Evolutionary conservation across 2,888 invertebrate genomes (phyloP), one percentile per base, ranked within the genome.

Genomic region (Nemotelus nigrinus): DNA sequence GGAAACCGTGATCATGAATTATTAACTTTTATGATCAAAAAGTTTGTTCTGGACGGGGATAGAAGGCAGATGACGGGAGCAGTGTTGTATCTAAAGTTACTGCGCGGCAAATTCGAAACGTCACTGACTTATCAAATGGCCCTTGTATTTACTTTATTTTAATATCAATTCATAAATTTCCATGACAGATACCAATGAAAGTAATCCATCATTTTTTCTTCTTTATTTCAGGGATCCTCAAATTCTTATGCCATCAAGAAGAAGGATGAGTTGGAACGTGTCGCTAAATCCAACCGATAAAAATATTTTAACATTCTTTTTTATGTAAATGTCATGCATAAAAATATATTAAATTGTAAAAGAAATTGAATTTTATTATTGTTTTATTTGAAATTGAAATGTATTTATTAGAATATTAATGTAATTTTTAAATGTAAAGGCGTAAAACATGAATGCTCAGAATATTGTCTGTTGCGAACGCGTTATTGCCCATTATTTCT

Each of bases 281-380:
- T 99, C 84, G 99, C 99, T 87, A 99, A 99, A 90, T 99, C 98
- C 89, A 99, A 99, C 93, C 96, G 99, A 95, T 99, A 99, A 96
- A 86, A 78, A 78, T 80, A 80, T 79, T 80, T 80, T 78, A 77
- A 74, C 45, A 60, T 44, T 44, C 41, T 60, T 60, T 60, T 74
- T 48, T 76, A 63, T 76, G 60, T 64, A 65, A 58, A 50, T 63
- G 10, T 25, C 4, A 48, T 63, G 65, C 64, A 76, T 55, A 76
- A 64, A 76, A 76, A 76, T 76, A 65, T 58, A 58, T 72, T 58
- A 71, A 71, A n/a, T 57, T n/a, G 45, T 57, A 71, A 71, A 53
- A 53, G 53, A 6, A 44, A 10, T 43, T 8, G 44, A 65, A 65
- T 44, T 2, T 6, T 41, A 44, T 3, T 39, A 8, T 65, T 5